phyloP scores from a whole-genome alignment of 35 echinoderm and acorn worm genomes.

The Patiria miniata region DNA sequence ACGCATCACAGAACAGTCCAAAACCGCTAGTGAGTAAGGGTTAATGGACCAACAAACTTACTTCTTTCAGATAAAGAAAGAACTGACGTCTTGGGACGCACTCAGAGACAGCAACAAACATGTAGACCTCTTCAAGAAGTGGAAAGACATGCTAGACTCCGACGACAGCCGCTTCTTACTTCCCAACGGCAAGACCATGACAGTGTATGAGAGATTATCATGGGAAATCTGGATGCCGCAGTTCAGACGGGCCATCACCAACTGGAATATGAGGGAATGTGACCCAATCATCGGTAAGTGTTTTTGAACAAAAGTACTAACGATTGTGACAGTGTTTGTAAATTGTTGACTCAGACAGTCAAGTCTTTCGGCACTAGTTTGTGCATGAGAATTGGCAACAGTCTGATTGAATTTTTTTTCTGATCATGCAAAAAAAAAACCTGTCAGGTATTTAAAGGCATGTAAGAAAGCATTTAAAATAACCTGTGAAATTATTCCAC shows the following conservation, averaged over 20 bases:
- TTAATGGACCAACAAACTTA: too few relatives aligned
- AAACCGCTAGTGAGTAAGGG: too few relatives aligned
- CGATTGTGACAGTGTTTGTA: too few relatives aligned
- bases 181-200: slow-evolving; percentile 64
- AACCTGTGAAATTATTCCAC: too few relatives aligned
- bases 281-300: slow-evolving; percentile 58
- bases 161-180: slow-evolving; percentile 62
- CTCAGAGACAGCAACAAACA: slow-evolving; percentile 40
- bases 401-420: background rate
- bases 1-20: too few relatives aligned
- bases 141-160: slow-evolving; percentile 78
- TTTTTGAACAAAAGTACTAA: too few relatives aligned
- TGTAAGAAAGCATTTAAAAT: too few relatives aligned
- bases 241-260: slow-evolving; percentile 61
- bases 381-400: too few relatives aligned
- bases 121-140: slow-evolving; percentile 76
- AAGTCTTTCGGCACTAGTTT: too few relatives aligned
- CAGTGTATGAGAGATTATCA: slow-evolving; percentile 83
- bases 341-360: too few relatives aligned
- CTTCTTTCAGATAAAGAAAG: slow-evolving; percentile 55
- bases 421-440: too few relatives aligned
- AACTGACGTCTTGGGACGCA: slow-evolving; percentile 68
- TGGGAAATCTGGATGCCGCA: slow-evolving; percentile 97
- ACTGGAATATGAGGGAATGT: slow-evolving; percentile 72
- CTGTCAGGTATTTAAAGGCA: too few relatives aligned